Percentiles rank a stretch among this genome's conserved stretches.
Evolutionary conservation across 2,888 invertebrate genomes (phyloP).

Genomic region (Tupiocoris notatus): DNA sequence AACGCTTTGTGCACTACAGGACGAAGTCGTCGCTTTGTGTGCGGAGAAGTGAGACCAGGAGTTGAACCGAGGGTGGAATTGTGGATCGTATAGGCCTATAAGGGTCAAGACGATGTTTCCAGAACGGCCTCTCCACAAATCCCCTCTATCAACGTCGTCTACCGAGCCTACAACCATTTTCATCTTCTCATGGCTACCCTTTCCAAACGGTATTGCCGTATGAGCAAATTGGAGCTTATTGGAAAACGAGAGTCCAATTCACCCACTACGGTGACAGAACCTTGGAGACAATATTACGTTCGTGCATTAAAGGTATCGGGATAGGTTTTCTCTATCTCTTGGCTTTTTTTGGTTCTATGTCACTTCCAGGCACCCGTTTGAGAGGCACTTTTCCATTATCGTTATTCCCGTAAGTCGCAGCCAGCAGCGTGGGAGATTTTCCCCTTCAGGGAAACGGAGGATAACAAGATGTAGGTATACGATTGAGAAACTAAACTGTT

Average conservation of each 20-base stretch:
- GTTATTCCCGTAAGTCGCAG: neutral
- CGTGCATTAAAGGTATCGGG: slow-evolving; percentile 3
- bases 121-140: slow-evolving; percentile 22
- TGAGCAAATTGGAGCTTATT: slow-evolving; percentile 32
- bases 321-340: neutral
- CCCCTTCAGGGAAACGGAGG: neutral
- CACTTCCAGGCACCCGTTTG: neutral
- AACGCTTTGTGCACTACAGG: slow-evolving; percentile 6
- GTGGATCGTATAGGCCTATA: slow-evolving; percentile 14
- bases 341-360: neutral
- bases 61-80: slow-evolving; percentile 4
- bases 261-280: neutral
- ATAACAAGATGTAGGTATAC: neutral
- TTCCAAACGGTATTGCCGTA: slow-evolving; percentile 21
- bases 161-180: neutral
- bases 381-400: neutral
- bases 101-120: slow-evolving; percentile 28
- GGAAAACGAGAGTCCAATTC: slow-evolving; percentile 17
- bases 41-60: neutral
- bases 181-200: neutral
- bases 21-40: neutral
- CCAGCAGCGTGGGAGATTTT: neutral
- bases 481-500: neutral
- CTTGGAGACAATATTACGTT: slow-evolving; percentile 8
- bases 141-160: neutral